Conservation (phyloP, 1,140 invertebrate species). For the Brevipalpus yothersi region DNA sequence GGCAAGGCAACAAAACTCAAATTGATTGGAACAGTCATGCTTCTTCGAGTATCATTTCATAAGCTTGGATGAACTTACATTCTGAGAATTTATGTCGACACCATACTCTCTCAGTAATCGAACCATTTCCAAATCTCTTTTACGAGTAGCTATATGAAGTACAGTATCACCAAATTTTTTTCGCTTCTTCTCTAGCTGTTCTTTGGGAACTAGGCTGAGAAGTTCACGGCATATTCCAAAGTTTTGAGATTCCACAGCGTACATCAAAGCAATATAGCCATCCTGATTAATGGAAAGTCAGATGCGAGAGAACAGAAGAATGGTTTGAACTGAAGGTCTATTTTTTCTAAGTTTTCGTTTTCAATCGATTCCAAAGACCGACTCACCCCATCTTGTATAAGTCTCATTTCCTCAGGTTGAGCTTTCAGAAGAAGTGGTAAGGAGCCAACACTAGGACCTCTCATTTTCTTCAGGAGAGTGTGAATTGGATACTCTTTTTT, state of each 20-base stretch:
- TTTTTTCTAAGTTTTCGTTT: not conserved
- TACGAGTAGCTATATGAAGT: slow-evolving; percentile 63
- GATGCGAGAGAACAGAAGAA: not conserved
- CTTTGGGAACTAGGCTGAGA: slow-evolving; percentile 40
- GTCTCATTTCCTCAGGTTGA: slow-evolving; percentile 58
- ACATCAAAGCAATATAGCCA: slow-evolving; percentile 70
- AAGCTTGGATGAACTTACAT: slow-evolving; percentile 30
- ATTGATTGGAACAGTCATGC: not conserved
- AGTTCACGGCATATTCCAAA: slow-evolving; percentile 73
- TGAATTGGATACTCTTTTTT: slow-evolving; percentile 64
- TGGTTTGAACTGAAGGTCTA: not conserved
- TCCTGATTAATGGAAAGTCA: slow-evolving; percentile 28
- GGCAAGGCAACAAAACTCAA: not conserved
- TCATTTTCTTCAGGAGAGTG: slow-evolving; percentile 62
- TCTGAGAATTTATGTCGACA: slow-evolving; percentile 64
- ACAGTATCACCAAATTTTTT: slow-evolving; percentile 41
- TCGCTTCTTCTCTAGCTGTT: slow-evolving; percentile 17
- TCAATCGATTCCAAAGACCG: not conserved
- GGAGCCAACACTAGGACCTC: slow-evolving; percentile 65
- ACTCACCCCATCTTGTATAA: slow-evolving; percentile 60
- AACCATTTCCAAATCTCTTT: slow-evolving; percentile 71
- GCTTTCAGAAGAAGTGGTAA: slow-evolving; percentile 52
- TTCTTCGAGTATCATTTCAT: not conserved
- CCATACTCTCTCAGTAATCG: slow-evolving; percentile 72
- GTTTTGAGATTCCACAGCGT: slow-evolving; percentile 77